phyloP scores from a whole-genome alignment of 37 sponge, comb jelly and placozoan species.

The Chondrosia reniformis region DNA sequence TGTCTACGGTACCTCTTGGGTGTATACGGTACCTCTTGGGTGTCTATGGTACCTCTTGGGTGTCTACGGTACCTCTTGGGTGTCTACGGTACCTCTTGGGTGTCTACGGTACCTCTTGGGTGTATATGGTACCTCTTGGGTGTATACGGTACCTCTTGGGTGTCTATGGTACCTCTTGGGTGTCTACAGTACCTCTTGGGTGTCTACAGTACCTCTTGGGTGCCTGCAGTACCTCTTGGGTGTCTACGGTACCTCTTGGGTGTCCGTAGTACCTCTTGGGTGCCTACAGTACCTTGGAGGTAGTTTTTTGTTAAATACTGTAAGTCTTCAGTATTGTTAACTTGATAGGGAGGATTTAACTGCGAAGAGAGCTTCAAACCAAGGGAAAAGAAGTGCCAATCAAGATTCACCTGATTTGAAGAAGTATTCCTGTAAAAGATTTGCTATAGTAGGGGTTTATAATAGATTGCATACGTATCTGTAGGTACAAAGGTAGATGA shows the following conservation, averaged over 20 bases:
- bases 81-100: neutral
- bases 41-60: neutral
- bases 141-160: neutral
- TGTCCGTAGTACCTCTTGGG: neutral
- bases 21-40: neutral
- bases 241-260: neutral
- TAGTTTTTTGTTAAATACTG: neutral
- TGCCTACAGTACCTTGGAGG: neutral
- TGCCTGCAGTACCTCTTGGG: neutral
- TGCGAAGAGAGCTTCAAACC: conserved; percentile 1
- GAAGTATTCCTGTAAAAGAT: conserved; percentile 50
- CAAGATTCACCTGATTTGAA: conserved; percentile 17
- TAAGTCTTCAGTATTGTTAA: neutral
- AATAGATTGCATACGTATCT: too few species aligned
- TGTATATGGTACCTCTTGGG: neutral
- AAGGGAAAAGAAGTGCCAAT: conserved; percentile 9
- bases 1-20: neutral
- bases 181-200: too few species aligned
- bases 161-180: neutral
- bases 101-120: neutral
- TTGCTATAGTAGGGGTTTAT: too few species aligned
- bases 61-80: neutral
- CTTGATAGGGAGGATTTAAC: neutral
- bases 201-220: neutral
- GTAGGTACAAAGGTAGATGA: neutral